Conservation (phyloP, 2,113 vertebrate genomes). For the Thamnaconus septentrionalis region DNA sequence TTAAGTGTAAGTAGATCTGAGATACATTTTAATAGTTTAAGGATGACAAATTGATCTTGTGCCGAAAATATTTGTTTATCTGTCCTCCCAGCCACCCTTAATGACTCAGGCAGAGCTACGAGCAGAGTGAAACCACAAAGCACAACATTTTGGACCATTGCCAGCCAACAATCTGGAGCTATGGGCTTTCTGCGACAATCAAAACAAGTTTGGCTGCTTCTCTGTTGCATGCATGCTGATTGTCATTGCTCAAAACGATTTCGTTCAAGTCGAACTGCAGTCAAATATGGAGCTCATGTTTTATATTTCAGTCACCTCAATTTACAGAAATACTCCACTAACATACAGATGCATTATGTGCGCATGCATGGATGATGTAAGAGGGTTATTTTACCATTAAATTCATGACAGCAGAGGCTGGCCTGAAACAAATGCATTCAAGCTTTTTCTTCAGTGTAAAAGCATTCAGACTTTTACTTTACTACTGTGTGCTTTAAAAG, state of each 20-base stretch:
- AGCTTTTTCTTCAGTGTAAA: neutral
- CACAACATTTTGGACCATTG: neutral
- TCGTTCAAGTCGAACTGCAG: too few relatives aligned
- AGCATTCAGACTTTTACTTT: neutral
- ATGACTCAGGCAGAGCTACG: neutral
- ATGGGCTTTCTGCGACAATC: too few relatives aligned
- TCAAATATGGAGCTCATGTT: too few relatives aligned
- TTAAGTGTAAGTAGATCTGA: conserved; percentile 9
- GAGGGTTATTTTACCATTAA: too few relatives aligned
- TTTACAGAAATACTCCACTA: too few relatives aligned
- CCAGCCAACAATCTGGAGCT: neutral
- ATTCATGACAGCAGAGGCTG: too few relatives aligned
- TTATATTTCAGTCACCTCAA: too few relatives aligned
- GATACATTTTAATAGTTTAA: neutral
- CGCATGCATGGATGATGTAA: too few relatives aligned
- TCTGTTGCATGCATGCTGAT: too few relatives aligned
- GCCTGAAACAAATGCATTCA: neutral
- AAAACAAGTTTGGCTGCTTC: too few relatives aligned
- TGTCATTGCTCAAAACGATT: too few relatives aligned
- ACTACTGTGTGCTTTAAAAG: conserved; percentile 1
- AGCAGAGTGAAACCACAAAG: conserved; percentile 20
- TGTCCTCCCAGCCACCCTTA: conserved; percentile 5
- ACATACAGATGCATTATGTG: too few relatives aligned
- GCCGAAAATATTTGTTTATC: conserved; percentile 6
- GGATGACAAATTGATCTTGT: conserved; percentile 9